Conservation (phyloP, 2,113 vertebrate species). For the Alligator sinensis region DNA sequence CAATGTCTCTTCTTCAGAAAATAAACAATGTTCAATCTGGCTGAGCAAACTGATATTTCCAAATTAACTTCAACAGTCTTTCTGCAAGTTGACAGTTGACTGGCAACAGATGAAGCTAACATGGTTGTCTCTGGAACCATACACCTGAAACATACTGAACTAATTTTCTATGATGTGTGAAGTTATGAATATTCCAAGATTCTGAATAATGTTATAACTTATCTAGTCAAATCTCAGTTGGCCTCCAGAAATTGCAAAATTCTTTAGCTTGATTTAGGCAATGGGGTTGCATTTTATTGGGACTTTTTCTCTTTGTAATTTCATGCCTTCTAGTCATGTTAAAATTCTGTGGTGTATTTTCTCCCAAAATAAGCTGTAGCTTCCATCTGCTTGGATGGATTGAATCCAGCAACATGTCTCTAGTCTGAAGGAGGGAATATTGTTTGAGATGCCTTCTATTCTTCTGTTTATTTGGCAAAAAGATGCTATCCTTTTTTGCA, state of each 20-base stretch:
- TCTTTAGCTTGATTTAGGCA: neutral
- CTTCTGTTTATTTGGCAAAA: no score
- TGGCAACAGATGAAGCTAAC: constrained; percentile 10
- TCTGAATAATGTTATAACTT: neutral
- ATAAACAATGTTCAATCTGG: constrained; percentile 26
- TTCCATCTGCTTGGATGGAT: no score
- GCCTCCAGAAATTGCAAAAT: neutral
- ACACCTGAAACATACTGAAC: constrained; percentile 27
- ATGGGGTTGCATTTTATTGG: no score
- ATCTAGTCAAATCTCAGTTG: neutral
- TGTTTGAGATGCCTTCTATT: no score
- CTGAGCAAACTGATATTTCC: constrained; percentile 13
- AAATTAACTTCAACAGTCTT: neutral
- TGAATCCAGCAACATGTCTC: no score
- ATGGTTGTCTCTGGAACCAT: constrained; percentile 36
- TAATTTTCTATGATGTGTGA: neutral
- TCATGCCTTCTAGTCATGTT: no score
- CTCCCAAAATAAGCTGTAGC: no score
- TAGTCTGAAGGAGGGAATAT: no score
- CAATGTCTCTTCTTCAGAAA: neutral
- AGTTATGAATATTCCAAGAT: neutral
- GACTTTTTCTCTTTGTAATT: no score
- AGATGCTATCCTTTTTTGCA: no score
- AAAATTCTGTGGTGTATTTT: no score
- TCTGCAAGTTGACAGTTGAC: constrained; percentile 15